These are phyloP conservation scores for Drosophila birchii DNA, from an alignment of 2,888 invertebrate genomes.

Conservation along the genomic window DNA sequence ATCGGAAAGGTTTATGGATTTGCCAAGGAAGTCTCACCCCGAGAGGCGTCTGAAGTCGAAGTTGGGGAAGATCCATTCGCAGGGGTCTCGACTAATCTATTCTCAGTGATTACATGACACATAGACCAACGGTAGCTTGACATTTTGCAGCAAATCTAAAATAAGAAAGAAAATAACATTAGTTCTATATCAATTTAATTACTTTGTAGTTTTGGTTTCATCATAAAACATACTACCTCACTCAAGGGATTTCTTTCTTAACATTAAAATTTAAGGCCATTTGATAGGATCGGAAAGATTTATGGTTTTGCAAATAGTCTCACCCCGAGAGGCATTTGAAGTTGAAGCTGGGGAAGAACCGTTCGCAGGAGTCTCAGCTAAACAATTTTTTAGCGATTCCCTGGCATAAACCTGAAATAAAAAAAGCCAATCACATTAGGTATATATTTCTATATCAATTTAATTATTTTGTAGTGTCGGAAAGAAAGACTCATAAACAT, in stretches of 20 bases:
- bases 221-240: not conserved
- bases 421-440: not conserved
- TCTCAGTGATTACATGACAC: constrained; percentile 59
- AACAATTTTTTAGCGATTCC: constrained; percentile 52
- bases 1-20: not conserved
- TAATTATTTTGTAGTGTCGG: not conserved
- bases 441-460: no score
- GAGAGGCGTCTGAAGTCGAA: not conserved
- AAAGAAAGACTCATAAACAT: no score
- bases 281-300: not conserved
- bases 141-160: constrained; percentile 10
- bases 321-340: no score
- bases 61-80: not conserved
- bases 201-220: not conserved
- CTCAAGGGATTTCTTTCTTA: not conserved
- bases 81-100: constrained; percentile 32
- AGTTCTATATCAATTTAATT: no score
- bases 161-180: not conserved
- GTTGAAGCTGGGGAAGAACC: not conserved
- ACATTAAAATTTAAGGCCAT: not conserved
- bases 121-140: constrained; percentile 50
- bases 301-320: no score
- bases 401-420: constrained; percentile 48
- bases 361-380: no score
- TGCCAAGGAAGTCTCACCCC: no score